Percentiles rank a stretch among this genome's conserved stretches.
Evolutionary conservation across 2,888 invertebrate species (phyloP).

Genomic region (Ramazzottius varieornatus): DNA sequence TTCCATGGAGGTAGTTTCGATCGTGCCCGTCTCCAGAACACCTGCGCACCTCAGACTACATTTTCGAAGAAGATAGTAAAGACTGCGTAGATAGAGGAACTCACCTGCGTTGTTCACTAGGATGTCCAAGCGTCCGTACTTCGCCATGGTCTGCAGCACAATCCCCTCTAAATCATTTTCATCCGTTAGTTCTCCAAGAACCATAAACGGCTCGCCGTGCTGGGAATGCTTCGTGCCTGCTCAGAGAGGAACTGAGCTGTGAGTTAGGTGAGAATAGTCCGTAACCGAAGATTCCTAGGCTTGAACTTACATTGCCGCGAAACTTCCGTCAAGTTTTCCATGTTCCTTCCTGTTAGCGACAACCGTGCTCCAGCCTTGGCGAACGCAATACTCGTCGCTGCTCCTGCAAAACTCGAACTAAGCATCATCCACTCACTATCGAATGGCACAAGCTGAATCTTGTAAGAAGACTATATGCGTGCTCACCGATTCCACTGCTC

Average conservation of each 20-base stretch:
- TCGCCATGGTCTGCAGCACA: constrained; percentile 7
- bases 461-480: too few relatives aligned
- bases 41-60: constrained; percentile 66
- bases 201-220: not conserved
- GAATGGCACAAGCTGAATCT: too few relatives aligned
- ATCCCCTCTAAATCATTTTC: constrained; percentile 8
- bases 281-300: not conserved
- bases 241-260: not conserved
- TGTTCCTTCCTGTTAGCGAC: constrained; percentile 42
- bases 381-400: constrained; percentile 47
- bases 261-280: too few relatives aligned
- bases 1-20: constrained; percentile 55
- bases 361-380: constrained; percentile 45
- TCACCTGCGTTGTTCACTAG: too few relatives aligned
- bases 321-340: constrained; percentile 36
- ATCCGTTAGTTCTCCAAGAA: not conserved
- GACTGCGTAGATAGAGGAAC: too few relatives aligned
- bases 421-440: too few relatives aligned
- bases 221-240: not conserved
- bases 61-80: constrained; percentile 8
- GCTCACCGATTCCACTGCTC: constrained; percentile 58
- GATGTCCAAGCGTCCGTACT: constrained; percentile 36
- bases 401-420: too few relatives aligned
- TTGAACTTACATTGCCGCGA: constrained; percentile 28
- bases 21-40: constrained; percentile 46